Evolutionary conservation across 1,140 invertebrate genomes (phyloP), one percentile per base, ranked within the genome.

Genomic region (Oedothorax gibbosus): DNA sequence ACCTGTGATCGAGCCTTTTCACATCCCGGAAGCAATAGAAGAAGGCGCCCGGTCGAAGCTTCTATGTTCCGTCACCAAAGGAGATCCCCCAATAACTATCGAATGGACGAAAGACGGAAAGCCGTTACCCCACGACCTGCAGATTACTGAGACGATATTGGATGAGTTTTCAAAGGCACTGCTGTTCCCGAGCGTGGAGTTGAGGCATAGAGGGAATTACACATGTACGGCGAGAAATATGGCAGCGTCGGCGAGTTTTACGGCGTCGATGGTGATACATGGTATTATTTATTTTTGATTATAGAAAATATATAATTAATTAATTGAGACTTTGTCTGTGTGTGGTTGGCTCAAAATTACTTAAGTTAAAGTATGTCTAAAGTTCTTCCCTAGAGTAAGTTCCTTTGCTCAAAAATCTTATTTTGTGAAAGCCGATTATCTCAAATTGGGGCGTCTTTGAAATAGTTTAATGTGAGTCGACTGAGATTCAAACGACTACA

Each of bases 1-100:
- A 11, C 95, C 95, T 20, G 91, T 92, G 21, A 94, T 96, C 88
- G 92, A 93, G 50, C 90, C 92, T 54, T 92, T 93, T 66, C 93
- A 93, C 64, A 92, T 94, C 88, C 93, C 93, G 87, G 88, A 92
- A 88, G 92, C 91, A 78, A 92, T 94, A 18, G 91, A 91, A 85
- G 89, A 92, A 85, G 96, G 95, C 7, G 92, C 92, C 54, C 90
- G 92, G 72, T 93, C 94, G 7, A 90, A 92, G 65, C 92, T 98
- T 66, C 91, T 91, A 35, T 91, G 91, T 87, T 88, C 88, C 6
- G 89, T 91, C 20, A 91, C 89, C 72, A 90, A 89, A 81, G 91
- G 91, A 7, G 91, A 91, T 86, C 87, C 89, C 21, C 91, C 91
- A 49, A 89, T 91, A 21, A 87, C 87, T 49, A 89, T 91, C 10